Conservation (phyloP, 2,888 invertebrate genomes). For the Frankliniella intonsa region DNA sequence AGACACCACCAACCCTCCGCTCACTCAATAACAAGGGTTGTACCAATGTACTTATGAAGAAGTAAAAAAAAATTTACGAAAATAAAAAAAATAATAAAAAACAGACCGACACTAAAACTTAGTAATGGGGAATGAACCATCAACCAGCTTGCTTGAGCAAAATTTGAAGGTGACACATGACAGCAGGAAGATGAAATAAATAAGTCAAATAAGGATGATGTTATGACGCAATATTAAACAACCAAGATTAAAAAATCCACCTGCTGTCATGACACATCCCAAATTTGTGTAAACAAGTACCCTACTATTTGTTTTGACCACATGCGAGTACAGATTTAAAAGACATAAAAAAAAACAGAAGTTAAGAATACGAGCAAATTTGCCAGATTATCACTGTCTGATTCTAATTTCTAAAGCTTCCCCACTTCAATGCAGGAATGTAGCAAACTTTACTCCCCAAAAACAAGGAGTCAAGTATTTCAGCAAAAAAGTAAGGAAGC, state of each 20-base stretch:
- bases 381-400: slow-evolving; percentile 16
- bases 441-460: too few relatives aligned
- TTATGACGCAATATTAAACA: not conserved
- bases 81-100: not conserved
- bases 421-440: not conserved
- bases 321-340: not conserved
- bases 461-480: not conserved
- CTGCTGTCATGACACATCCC: not conserved
- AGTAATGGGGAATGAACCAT: slow-evolving; percentile 20
- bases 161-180: not conserved
- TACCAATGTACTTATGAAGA: not conserved
- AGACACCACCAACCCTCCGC: slow-evolving; percentile 23
- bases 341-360: not conserved
- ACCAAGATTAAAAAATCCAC: not conserved
- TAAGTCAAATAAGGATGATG: too few relatives aligned
- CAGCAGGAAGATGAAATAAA: slow-evolving; percentile 7
- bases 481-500: not conserved
- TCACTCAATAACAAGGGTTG: slow-evolving; percentile 26
- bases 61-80: not conserved
- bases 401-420: not conserved
- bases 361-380: not conserved
- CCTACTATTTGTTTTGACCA: slow-evolving; percentile 21
- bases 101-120: slow-evolving; percentile 12
- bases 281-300: not conserved
- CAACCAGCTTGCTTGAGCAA: slow-evolving; percentile 24